Percentiles rank a stretch among this genome's conserved stretches.
phyloP scores from a whole-genome alignment of 2,888 invertebrate genomes.

The Pyrocoelia pectoralis region DNA sequence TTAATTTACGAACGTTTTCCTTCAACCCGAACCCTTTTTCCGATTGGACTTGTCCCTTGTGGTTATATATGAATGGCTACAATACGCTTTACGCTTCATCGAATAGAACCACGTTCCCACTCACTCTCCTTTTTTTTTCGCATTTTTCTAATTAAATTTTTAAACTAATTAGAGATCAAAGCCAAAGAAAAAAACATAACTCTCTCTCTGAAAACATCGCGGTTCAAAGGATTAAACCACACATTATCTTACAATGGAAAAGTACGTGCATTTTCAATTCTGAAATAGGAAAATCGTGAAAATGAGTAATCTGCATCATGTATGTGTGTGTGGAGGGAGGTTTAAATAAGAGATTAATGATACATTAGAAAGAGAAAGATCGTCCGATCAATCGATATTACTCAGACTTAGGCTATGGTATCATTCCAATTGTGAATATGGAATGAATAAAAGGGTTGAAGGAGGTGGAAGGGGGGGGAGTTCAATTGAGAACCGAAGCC shows the following conservation, averaged over 20 bases:
- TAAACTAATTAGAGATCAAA: conserved; percentile 9
- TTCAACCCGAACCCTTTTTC: conserved; percentile 37
- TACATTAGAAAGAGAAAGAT: conserved; percentile 44
- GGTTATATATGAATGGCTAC: conserved; percentile 23
- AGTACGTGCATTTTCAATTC: conserved; percentile 29
- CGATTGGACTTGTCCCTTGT: conserved; percentile 27
- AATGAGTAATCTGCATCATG: conserved; percentile 53
- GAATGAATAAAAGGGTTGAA: conserved; percentile 18
- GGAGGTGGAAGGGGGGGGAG: conserved; percentile 34
- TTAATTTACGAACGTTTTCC: conserved; percentile 38
- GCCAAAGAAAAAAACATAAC: too few relatives aligned
- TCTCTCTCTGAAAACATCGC: conserved; percentile 25
- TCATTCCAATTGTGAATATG: conserved; percentile 58
- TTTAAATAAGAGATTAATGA: conserved; percentile 53
- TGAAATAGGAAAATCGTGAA: conserved; percentile 43
- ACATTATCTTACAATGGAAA: conserved; percentile 33
- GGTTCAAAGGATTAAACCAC: conserved; percentile 30
- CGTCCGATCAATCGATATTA: conserved; percentile 58
- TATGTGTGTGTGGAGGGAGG: conserved; percentile 52
- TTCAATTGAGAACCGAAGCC: conserved; percentile 33
- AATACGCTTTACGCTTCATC: conserved; percentile 26
- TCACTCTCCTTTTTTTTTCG: background rate
- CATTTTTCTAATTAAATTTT: conserved; percentile 11
- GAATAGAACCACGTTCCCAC: too few relatives aligned
- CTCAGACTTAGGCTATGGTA: conserved; percentile 57